These are phyloP conservation scores for Eira barbara DNA, from an alignment of 2,113 vertebrate genomes.

Conservation along the genomic window DNA sequence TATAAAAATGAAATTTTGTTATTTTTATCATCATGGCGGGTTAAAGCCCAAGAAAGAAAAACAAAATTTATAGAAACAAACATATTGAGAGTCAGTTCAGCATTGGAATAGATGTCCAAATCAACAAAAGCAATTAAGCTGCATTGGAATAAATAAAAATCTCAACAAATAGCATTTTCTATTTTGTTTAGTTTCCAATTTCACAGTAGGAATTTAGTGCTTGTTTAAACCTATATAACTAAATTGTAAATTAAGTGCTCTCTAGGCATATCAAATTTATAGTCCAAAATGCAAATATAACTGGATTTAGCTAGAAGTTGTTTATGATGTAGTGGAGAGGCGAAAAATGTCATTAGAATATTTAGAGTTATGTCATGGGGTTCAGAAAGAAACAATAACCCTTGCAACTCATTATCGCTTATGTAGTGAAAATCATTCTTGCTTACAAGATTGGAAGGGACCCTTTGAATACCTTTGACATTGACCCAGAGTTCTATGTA, in stretches of 20 bases:
- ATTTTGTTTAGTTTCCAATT: constrained; percentile 48
- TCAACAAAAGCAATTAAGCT: constrained; percentile 39
- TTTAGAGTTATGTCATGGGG: neutral
- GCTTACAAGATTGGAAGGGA: constrained; percentile 40
- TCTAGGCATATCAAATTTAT: neutral
- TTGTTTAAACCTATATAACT: constrained; percentile 30
- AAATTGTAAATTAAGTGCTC: constrained; percentile 37
- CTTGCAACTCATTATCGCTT: neutral
- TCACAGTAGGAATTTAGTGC: constrained; percentile 35
- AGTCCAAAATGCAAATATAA: constrained; percentile 41
- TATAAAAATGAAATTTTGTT: neutral
- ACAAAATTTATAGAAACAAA: neutral
- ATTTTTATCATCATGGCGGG: neutral
- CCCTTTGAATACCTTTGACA: constrained; percentile 6
- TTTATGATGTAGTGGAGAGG: neutral
- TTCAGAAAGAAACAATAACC: constrained; percentile 26
- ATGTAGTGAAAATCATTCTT: constrained; percentile 28
- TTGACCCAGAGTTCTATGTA: neutral
- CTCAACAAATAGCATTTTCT: constrained; percentile 28
- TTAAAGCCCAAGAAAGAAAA: neutral
- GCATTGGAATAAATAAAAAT: neutral
- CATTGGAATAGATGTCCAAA: neutral
- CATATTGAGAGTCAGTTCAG: neutral
- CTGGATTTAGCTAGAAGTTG: neutral
- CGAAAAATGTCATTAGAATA: neutral